These are phyloP conservation scores for Carassius auratus DNA, from an alignment of 2,113 vertebrate genomes.

Conservation along the genomic window DNA sequence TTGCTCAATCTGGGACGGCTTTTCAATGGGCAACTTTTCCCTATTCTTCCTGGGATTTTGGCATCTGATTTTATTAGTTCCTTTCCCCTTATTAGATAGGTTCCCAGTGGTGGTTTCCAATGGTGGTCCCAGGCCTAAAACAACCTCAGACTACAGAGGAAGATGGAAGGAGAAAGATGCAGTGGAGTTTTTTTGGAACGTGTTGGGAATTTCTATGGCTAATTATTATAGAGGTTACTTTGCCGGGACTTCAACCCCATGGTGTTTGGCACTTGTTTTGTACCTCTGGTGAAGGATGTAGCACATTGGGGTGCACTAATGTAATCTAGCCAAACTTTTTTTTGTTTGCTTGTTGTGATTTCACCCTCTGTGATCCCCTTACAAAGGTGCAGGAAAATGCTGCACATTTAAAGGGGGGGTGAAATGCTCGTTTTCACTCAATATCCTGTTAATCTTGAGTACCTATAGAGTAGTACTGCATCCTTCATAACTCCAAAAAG, in stretches of 20 bases:
- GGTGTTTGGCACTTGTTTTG: conserved; percentile 82
- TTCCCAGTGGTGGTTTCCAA: conserved; percentile 70
- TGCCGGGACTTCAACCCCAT: conserved; percentile 69
- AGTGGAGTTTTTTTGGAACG: conserved; percentile 68
- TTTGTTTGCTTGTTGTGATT: conserved; percentile 18
- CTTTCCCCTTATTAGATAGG: conserved; percentile 58
- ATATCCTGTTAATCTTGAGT: no score
- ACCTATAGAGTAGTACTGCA: no score
- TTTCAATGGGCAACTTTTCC: conserved; percentile 75
- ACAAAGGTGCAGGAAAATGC: not conserved
- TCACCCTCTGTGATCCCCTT: not conserved
- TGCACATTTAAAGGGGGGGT: no score
- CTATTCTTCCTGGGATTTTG: conserved; percentile 69
- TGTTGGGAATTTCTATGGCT: conserved; percentile 80
- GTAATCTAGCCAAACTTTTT: conserved; percentile 70
- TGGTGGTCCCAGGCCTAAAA: conserved; percentile 55
- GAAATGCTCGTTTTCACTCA: no score
- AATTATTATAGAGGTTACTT: conserved; percentile 85
- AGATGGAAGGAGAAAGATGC: conserved; percentile 56
- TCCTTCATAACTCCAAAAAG: no score
- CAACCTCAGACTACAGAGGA: conserved; percentile 47
- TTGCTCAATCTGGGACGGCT: conserved; percentile 70
- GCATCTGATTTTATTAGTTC: conserved; percentile 76
- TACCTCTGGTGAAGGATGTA: conserved; percentile 81
- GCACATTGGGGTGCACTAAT: conserved; percentile 84